Base-by-base conservation (phyloP, 2,888 invertebrate genomes). In the Acleris laterana region DNA sequence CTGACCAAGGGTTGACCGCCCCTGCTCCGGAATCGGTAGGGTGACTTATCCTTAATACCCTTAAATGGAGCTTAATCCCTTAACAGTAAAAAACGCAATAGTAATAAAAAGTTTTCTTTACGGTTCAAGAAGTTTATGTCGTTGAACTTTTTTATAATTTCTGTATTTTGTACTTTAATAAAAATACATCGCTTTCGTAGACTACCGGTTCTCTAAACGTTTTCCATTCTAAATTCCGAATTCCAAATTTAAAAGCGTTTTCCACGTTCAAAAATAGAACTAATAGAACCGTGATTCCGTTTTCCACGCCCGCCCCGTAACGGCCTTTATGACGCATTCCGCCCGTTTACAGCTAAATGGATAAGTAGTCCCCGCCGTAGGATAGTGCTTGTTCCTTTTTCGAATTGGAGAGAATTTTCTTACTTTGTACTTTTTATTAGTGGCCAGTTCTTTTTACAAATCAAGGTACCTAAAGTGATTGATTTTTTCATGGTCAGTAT, bases 1-100 rank as follows among this genome's bases (percentile, higher is more conserved):
- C 74, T 71, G 77, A 77, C 77, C 81, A 75, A 84, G 87, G 89
- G 89, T 86, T 79, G 77, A 68, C 32, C 72, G 68, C 77, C 83
- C 82, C 79, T 77, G 73, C 74, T 71, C 69, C 73, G 77, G 63
- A 13, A 62, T 52, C 28, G 53, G 20, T 20, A 61, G 66, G 66
- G 60, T 51, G 62, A 61, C 65, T 65, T 65, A 65, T 60, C 60
- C 66, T 57, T 66, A 66, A 66, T 66, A 62, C 66, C 62, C 57
- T 66, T 66, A 65, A 66, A 66, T 62, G 66, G 61, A 57, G 38
- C 66, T 62, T 62, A 66, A 66, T 66, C 66, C 66, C 62, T 62
- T 66, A 57, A 66, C 56, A 62, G 62, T 62, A 56, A 62, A 64
- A 66, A 62, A 66, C 62, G 57, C 25, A 25, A 57, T 57, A 19